Base-by-base conservation (phyloP, 2,888 invertebrate species). In the Schizaphis graminum region DNA sequence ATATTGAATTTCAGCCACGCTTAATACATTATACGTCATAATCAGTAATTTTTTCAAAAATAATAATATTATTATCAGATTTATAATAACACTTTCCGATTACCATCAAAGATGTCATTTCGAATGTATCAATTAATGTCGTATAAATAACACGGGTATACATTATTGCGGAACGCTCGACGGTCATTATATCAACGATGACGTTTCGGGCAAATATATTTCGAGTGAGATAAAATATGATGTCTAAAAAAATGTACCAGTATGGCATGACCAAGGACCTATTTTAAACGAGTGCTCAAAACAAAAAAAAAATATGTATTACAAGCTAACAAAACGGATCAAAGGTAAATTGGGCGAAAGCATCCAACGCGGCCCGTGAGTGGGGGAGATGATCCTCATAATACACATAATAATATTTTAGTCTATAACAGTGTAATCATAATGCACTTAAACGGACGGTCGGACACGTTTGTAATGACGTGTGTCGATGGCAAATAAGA, bases 341-440 rank as follows among this genome's bases (percentile, higher is more conserved):
- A 61, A 89, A 61, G 89, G 44, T 89, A 89, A 61, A 56, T 28
- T 61, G 57, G 89, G 28, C 61, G 44, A 89, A 89, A 85, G 85
- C 85, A 44, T 44, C 28, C 28, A 28, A 28, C 44, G 5, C 11
- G 28, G 44, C 10, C 26, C 11, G 85, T 10, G 85, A 85, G 44
- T 77, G 35, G 77, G 67, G 8, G 77, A 77, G 85, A 44, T 85
- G 77, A 77, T 77, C 77, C 77, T 77, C 77, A 77, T 35, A 77
- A 77, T n/a, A 67, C 16, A 56, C 28, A 56, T 44, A 47, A 86
- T 86, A 88, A n/a, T 88, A 89, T 89, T 89, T 89, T 8, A 61
- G 89, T 89, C 89, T 3, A 41, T 90, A 90, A 90, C 44, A n/a
- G 53, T 84, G 21, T 91, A 90, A 91, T 85, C 91, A 85, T 85